Evolutionary conservation across 2,888 invertebrate genomes (phyloP).

Genomic region (Diadegma fenestrale): DNA sequence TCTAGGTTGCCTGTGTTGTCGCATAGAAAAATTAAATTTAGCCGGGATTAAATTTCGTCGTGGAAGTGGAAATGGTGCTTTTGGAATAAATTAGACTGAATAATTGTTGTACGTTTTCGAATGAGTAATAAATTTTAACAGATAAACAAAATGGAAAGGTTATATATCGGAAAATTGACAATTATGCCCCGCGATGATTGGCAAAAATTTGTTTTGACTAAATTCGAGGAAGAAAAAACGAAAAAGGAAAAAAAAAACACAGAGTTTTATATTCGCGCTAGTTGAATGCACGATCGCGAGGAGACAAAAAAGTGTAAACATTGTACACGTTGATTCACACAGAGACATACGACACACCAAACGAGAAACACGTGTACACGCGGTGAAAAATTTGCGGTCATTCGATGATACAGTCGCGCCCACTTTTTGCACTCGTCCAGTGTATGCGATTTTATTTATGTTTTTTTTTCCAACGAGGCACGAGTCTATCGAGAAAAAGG

Average conservation of each 20-base stretch:
- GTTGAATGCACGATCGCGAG: slow-evolving; percentile 43
- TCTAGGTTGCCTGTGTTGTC: neutral
- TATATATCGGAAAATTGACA: slow-evolving; percentile 60
- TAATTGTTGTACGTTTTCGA: slow-evolving; percentile 81
- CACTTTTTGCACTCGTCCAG: slow-evolving; percentile 63
- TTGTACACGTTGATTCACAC: slow-evolving; percentile 66
- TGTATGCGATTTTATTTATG: slow-evolving; percentile 25
- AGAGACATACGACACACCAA: slow-evolving; percentile 52
- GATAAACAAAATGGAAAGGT: slow-evolving; percentile 23
- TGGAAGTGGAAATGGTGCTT: slow-evolving; percentile 82
- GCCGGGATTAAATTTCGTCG: slow-evolving; percentile 53
- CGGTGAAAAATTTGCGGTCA: slow-evolving; percentile 50
- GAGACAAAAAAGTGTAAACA: slow-evolving; percentile 19
- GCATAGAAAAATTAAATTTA: slow-evolving; percentile 59
- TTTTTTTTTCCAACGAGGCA: slow-evolving; percentile 34
- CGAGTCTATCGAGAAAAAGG: slow-evolving; percentile 42
- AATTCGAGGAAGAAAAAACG: neutral
- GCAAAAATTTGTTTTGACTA: slow-evolving; percentile 74
- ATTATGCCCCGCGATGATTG: slow-evolving; percentile 72
- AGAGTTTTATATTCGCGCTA: slow-evolving; percentile 75
- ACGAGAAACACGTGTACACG: slow-evolving; percentile 68
- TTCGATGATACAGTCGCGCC: slow-evolving; percentile 64
- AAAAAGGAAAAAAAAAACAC: slow-evolving; percentile 69
- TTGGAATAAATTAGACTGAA: slow-evolving; percentile 84
- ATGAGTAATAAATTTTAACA: slow-evolving; percentile 63